These are phyloP conservation scores for Ophioninae sp. DNA, from an alignment of 2,888 invertebrate genomes.

Conservation along the genomic window DNA sequence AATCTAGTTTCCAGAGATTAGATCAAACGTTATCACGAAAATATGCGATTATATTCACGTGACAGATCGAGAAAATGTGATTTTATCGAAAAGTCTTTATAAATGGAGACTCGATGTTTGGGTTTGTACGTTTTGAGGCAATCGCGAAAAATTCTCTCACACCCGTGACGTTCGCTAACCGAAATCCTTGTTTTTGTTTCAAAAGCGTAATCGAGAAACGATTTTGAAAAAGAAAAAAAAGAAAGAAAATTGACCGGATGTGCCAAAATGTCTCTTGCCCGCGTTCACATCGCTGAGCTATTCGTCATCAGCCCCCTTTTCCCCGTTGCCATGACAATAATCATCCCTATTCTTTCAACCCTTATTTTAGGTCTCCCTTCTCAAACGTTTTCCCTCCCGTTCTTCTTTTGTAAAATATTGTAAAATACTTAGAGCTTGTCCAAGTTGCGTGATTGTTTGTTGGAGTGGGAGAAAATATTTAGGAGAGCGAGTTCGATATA, in stretches of 20 bases:
- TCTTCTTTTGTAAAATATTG: constrained; percentile 76
- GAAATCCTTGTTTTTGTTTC: background rate
- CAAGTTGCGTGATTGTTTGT: constrained; percentile 39
- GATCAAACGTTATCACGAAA: background rate
- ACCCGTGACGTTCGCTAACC: background rate
- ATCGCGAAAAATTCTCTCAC: background rate
- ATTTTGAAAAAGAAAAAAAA: constrained; percentile 8
- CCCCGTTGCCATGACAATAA: constrained; percentile 79
- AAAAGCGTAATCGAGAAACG: background rate
- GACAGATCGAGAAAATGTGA: background rate
- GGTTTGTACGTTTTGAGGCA: background rate
- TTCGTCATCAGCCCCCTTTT: constrained; percentile 68
- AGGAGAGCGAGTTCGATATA: constrained; percentile 7
- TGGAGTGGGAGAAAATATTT: constrained; percentile 36
- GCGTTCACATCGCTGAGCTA: constrained; percentile 70
- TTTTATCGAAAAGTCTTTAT: background rate
- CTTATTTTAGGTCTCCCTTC: constrained; percentile 14
- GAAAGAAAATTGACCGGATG: constrained; percentile 37
- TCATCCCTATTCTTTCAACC: constrained; percentile 71
- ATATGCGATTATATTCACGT: background rate
- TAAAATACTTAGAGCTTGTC: constrained; percentile 69
- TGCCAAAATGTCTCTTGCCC: constrained; percentile 65
- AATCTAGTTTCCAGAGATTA: no score
- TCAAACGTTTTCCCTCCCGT: background rate
- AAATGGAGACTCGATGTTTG: background rate